phyloP scores from a whole-genome alignment of 2,888 invertebrate genomes.

The Muscina levida region DNA sequence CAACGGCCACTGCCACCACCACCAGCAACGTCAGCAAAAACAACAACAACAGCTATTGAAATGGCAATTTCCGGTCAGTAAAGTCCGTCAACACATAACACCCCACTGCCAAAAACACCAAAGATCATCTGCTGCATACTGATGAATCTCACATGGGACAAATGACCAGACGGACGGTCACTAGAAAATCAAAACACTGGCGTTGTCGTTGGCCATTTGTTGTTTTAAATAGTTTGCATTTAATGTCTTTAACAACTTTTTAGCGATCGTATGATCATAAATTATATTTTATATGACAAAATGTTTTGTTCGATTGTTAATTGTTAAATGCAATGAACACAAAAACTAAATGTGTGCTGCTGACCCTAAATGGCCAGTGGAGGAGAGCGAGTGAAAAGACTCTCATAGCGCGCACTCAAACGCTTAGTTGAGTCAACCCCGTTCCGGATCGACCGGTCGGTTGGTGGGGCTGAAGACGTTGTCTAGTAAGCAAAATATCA shows the following conservation, averaged over 20 bases:
- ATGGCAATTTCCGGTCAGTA: slow-evolving; percentile 62
- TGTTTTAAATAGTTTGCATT: slow-evolving; percentile 50
- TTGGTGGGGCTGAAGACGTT: neutral
- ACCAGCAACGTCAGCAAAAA: neutral
- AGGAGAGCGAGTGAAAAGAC: neutral
- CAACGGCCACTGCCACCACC: neutral
- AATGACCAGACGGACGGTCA: slow-evolving; percentile 22
- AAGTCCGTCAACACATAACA: slow-evolving; percentile 25
- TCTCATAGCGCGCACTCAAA: neutral
- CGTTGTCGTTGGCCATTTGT: slow-evolving; percentile 48
- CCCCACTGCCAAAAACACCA: slow-evolving; percentile 58
- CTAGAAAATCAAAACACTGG: slow-evolving; percentile 19
- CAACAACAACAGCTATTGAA: slow-evolving; percentile 38
- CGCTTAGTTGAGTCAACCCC: neutral
- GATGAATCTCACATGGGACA: slow-evolving; percentile 37
- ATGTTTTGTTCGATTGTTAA: slow-evolving; percentile 62
- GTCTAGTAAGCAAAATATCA: slow-evolving; percentile 30
- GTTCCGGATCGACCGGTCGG: neutral
- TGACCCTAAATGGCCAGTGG: slow-evolving; percentile 33
- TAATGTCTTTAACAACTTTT: slow-evolving; percentile 45
- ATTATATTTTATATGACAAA: slow-evolving; percentile 61
- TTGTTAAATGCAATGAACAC: slow-evolving; percentile 49
- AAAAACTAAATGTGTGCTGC: neutral
- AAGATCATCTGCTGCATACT: slow-evolving; percentile 51
- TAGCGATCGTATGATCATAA: slow-evolving; percentile 59